A percentile compares a stretch with the other conserved stretches of the same genome.
These are phyloP conservation scores for Tenualosa ilisha DNA, from an alignment of 2,797 vertebrate genomes.

Conservation along the genomic window DNA sequence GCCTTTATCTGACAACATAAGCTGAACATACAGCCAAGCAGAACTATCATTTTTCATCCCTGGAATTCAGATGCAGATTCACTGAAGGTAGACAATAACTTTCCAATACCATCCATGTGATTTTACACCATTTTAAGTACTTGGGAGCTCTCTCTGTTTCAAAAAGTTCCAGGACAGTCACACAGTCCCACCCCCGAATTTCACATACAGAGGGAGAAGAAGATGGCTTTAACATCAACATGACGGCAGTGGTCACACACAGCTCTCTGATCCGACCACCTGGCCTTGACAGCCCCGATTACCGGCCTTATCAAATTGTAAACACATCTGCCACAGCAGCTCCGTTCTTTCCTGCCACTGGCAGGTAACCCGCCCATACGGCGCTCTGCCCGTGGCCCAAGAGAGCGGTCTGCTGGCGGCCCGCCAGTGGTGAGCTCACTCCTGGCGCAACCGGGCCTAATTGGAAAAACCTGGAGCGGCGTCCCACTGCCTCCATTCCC, in stretches of 20 bases:
- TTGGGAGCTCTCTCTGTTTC: not conserved
- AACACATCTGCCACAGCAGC: slow-evolving; percentile 70
- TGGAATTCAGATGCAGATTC: not conserved
- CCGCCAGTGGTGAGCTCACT: slow-evolving; percentile 86
- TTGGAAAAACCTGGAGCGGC: slow-evolving; percentile 80
- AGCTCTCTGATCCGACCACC: slow-evolving; percentile 20
- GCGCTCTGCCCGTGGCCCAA: slow-evolving; percentile 64
- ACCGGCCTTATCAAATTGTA: slow-evolving; percentile 78
- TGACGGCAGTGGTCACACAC: not conserved
- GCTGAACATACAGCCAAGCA: not conserved
- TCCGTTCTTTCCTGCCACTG: slow-evolving; percentile 74
- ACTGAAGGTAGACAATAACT: not conserved
- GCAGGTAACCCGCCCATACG: slow-evolving; percentile 83
- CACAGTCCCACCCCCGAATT: not conserved
- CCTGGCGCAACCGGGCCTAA: slow-evolving; percentile 76
- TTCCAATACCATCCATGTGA: not conserved
- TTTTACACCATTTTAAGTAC: not conserved
- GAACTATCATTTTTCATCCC: not conserved
- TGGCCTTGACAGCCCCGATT: slow-evolving; percentile 47
- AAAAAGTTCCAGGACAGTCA: not conserved
- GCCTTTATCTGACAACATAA: not conserved
- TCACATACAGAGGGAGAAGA: not conserved
- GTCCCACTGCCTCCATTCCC: slow-evolving; percentile 54
- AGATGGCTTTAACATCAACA: slow-evolving; percentile 3
- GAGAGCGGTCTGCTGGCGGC: slow-evolving; percentile 78